Conservation (phyloP, 2,113 vertebrate genomes). For the Archocentrus centrarchus region DNA sequence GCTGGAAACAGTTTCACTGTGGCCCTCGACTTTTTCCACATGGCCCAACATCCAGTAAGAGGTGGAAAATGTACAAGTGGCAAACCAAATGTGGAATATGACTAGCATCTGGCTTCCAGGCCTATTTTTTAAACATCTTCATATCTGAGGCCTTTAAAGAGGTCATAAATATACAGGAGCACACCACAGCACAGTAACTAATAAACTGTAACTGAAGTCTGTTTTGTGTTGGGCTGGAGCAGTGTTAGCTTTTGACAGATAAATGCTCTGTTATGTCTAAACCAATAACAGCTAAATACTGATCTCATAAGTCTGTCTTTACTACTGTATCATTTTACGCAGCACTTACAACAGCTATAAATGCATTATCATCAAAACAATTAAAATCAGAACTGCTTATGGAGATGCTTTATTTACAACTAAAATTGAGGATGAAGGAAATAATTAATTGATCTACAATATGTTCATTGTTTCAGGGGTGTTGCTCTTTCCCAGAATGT, state of each 20-base stretch:
- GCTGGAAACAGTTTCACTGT: background rate
- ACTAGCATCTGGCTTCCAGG: background rate
- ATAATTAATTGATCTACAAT: background rate
- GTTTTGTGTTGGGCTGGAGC: background rate
- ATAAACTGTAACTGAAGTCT: slow-evolving; percentile 8
- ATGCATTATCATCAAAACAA: background rate
- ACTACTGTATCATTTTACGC: slow-evolving; percentile 1
- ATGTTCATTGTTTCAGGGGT: background rate
- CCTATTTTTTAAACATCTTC: background rate
- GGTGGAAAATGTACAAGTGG: background rate
- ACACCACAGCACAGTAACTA: background rate
- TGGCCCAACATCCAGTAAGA: background rate
- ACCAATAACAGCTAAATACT: slow-evolving; percentile 29
- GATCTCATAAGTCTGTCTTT: background rate
- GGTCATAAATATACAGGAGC: background rate
- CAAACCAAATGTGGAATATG: background rate
- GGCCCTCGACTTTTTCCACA: background rate
- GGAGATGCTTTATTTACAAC: background rate
- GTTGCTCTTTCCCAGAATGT: background rate
- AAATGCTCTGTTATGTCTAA: slow-evolving; percentile 5
- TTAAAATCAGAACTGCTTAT: background rate
- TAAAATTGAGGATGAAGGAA: background rate
- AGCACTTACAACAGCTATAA: background rate
- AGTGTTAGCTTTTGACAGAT: slow-evolving; percentile 26
- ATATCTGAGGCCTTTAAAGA: background rate